Evolutionary conservation across 2,888 invertebrate species (phyloP).

Genomic region (Helicoverpa assulta): DNA sequence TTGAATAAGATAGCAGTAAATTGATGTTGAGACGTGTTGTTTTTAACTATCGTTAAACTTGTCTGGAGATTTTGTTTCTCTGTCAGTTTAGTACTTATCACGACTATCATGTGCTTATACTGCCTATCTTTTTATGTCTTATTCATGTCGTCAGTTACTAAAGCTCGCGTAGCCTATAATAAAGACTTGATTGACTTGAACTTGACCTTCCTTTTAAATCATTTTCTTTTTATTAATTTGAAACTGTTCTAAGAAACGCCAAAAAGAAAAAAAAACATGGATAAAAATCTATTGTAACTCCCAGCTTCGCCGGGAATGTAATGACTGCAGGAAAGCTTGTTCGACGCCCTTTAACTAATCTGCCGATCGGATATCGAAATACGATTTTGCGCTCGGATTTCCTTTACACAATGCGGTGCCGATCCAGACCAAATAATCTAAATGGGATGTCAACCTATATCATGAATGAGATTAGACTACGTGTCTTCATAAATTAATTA

Average conservation of each 20-base stretch:
- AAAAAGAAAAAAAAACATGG: slow-evolving; percentile 21
- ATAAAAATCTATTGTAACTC: slow-evolving; percentile 24
- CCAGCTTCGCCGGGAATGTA: slow-evolving; percentile 1
- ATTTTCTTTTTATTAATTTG: slow-evolving; percentile 1
- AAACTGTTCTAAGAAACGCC: slow-evolving; percentile 22
- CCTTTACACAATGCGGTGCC: background rate
- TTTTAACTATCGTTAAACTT: background rate
- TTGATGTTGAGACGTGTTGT: background rate
- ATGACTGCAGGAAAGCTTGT: slow-evolving; percentile 25
- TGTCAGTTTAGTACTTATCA: too few relatives aligned
- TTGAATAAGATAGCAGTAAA: background rate
- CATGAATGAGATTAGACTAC: slow-evolving; percentile 22
- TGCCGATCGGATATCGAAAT: slow-evolving; percentile 43
- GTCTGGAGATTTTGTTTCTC: too few relatives aligned
- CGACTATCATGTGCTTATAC: too few relatives aligned
- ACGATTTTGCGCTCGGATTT: slow-evolving; percentile 17
- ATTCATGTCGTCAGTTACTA: too few relatives aligned
- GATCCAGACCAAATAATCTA: slow-evolving; percentile 32
- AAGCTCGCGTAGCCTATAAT: too few relatives aligned
- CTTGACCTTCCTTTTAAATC: slow-evolving; percentile 1
- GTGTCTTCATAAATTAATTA: slow-evolving; percentile 8
- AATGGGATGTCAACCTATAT: slow-evolving; percentile 41
- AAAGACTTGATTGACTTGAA: background rate
- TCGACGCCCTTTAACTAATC: slow-evolving; percentile 21
- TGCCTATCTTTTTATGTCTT: too few relatives aligned